Conservation (phyloP, 1,140 invertebrate genomes). For the Leucophenga varia region DNA sequence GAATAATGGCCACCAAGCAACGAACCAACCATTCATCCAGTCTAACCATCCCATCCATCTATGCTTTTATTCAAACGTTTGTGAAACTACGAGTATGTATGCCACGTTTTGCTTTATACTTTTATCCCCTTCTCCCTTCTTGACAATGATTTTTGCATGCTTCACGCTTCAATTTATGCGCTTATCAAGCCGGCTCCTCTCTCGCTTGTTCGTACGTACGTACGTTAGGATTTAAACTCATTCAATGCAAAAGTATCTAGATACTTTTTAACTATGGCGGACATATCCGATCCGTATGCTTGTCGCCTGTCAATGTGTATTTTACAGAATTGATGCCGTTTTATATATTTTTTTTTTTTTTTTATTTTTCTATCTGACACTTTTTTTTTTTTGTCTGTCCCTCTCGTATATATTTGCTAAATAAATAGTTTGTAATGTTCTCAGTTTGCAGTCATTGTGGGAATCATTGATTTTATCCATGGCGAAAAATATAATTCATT, state of each 20-base stretch:
- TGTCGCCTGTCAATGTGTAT: conserved; percentile 7
- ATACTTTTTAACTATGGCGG: too few species aligned
- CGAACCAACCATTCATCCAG: background rate
- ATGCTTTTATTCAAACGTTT: background rate
- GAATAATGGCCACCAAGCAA: conserved; percentile 36
- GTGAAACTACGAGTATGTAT: too few species aligned
- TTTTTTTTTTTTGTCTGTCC: background rate
- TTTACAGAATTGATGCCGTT: conserved; percentile 23
- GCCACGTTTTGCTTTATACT: background rate
- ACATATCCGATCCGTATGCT: too few species aligned
- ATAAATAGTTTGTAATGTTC: background rate
- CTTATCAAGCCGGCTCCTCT: conserved; percentile 36
- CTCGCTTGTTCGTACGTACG: too few species aligned
- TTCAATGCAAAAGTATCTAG: too few species aligned
- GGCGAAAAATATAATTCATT: conserved; percentile 44
- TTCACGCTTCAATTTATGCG: conserved; percentile 50
- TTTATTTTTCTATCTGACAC: background rate
- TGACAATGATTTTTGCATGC: conserved; percentile 50
- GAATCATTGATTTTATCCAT: conserved; percentile 26
- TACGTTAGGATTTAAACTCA: too few species aligned
- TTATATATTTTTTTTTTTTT: conserved; percentile 13
- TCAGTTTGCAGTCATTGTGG: conserved; percentile 6
- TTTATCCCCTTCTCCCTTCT: conserved; percentile 15
- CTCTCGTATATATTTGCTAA: background rate
- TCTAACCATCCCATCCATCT: conserved; percentile 6